Conservation (phyloP, 2,113 vertebrate genomes). For the Clarias macrocephalus region DNA sequence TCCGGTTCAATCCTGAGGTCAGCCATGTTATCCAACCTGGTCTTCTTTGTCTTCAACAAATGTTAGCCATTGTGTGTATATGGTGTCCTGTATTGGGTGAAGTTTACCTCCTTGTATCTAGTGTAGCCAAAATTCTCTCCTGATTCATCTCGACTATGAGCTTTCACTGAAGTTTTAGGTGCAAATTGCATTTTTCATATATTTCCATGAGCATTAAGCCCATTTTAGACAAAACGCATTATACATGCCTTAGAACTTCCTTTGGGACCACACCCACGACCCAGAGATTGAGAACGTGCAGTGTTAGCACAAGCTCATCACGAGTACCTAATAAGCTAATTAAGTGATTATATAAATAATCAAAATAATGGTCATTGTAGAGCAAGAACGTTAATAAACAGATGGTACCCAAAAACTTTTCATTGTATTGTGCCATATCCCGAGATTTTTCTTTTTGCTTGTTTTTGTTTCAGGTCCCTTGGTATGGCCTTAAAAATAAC, state of each 20-base stretch:
- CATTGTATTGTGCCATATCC: neutral
- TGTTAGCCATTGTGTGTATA: neutral
- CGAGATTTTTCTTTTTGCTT: neutral
- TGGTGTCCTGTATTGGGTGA: neutral
- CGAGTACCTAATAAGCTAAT: neutral
- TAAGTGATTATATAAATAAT: neutral
- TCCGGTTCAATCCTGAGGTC: neutral
- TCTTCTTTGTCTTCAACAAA: neutral
- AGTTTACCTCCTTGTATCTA: neutral
- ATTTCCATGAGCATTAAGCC: neutral
- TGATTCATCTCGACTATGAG: neutral
- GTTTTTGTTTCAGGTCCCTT: neutral
- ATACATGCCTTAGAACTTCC: neutral
- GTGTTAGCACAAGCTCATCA: neutral
- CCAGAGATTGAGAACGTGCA: neutral
- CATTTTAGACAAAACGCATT: neutral
- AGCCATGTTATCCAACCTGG: neutral
- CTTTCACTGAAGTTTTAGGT: neutral
- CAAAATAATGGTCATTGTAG: too few species aligned
- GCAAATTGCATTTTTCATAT: neutral
- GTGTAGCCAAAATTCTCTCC: neutral
- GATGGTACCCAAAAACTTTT: neutral
- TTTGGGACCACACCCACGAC: neutral
- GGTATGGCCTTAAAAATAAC: constrained; percentile 16
- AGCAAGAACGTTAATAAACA: neutral